Evolutionary conservation across 2,888 invertebrate species (phyloP).

Genomic region (Zygaena filipendulae): DNA sequence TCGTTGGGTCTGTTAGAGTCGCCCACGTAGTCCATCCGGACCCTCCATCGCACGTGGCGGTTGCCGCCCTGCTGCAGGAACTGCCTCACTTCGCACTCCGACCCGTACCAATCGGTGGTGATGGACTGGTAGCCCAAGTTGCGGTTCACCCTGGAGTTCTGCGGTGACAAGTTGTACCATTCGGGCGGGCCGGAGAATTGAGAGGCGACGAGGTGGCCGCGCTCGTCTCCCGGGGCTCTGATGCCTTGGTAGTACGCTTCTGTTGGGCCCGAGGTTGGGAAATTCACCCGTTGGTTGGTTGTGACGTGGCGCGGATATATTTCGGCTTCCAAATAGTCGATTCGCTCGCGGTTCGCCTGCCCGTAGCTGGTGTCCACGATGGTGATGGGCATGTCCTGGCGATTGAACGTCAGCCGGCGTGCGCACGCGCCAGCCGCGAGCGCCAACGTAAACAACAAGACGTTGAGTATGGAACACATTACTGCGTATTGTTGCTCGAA

Average conservation of each 20-base stretch:
- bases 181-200: constrained; percentile 12
- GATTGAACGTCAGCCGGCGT: neutral
- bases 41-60: constrained; percentile 5
- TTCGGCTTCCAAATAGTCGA: neutral
- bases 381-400: neutral
- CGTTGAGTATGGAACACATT: too few species aligned
- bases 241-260: constrained; percentile 1
- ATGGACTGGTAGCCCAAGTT: constrained; percentile 8
- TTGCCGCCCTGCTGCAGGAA: constrained; percentile 10
- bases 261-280: neutral
- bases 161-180: constrained; percentile 12
- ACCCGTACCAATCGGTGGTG: constrained; percentile 9
- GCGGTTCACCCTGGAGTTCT: constrained; percentile 11
- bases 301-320: neutral
- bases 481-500: too few species aligned
- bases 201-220: constrained; percentile 9
- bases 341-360: neutral
- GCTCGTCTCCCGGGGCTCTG: constrained; percentile 9
- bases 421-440: neutral
- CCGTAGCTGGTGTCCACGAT: neutral
- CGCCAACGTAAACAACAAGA: too few species aligned
- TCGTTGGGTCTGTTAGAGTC: constrained; percentile 9
- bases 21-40: constrained; percentile 6
- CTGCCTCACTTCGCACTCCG: constrained; percentile 9
- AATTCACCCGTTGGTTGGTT: neutral